These are phyloP conservation scores for Marronus borbonicus DNA, from an alignment of 2,888 invertebrate genomes.

Conservation along the genomic window DNA sequence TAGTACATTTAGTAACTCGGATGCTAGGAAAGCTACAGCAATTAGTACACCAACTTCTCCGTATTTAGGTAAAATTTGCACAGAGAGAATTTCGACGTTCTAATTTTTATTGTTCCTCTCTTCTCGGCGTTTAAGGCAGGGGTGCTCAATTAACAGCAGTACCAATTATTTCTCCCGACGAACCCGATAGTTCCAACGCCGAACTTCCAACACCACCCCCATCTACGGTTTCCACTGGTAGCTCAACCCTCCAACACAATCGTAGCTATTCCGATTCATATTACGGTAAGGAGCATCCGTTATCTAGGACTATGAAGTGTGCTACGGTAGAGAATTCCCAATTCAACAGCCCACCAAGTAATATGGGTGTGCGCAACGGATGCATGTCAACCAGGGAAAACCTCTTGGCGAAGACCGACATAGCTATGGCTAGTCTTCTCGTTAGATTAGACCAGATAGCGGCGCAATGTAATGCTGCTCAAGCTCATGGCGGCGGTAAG, in stretches of 20 bases:
- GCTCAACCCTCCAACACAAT: constrained; percentile 44
- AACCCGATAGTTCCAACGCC: constrained; percentile 58
- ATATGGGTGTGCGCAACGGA: constrained; percentile 59
- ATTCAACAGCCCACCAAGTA: constrained; percentile 43
- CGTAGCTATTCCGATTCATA: constrained; percentile 54
- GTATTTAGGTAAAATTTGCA: constrained; percentile 63
- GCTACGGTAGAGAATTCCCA: constrained; percentile 48
- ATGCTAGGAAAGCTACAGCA: constrained; percentile 62
- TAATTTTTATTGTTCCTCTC: neutral
- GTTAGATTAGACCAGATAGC: constrained; percentile 81
- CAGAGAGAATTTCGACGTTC: constrained; percentile 19
- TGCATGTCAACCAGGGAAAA: constrained; percentile 71
- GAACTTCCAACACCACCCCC: constrained; percentile 60
- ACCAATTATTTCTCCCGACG: constrained; percentile 58
- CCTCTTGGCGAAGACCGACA: constrained; percentile 79
- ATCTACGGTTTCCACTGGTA: constrained; percentile 42
- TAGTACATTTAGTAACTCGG: constrained; percentile 63
- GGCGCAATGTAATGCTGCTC: constrained; percentile 81
- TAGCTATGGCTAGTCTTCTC: constrained; percentile 79
- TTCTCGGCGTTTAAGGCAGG: constrained; percentile 51
- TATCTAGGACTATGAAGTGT: constrained; percentile 48
- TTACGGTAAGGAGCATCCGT: constrained; percentile 40
- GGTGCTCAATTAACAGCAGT: constrained; percentile 60
- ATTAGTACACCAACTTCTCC: constrained; percentile 70
- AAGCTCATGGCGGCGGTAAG: constrained; percentile 82